Evolutionary conservation across 2,113 vertebrate species (phyloP).

Genomic region (Andinoacara biseriatus): DNA sequence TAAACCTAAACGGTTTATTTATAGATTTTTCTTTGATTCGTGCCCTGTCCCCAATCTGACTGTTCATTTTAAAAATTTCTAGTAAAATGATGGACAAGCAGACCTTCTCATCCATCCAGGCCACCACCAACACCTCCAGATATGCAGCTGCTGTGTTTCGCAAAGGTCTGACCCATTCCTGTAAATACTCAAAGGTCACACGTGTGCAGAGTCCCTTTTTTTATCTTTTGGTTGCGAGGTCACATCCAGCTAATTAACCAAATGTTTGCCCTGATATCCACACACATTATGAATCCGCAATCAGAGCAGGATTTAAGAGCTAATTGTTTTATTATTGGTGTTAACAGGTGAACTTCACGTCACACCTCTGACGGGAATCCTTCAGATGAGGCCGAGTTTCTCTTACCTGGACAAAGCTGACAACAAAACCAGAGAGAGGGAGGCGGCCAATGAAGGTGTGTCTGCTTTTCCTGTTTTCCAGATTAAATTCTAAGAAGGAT

Average conservation of each 20-base stretch:
- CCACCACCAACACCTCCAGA: constrained; percentile 91
- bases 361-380: constrained; percentile 94
- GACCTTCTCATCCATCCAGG: constrained; percentile 93
- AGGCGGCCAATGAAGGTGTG: constrained; percentile 93
- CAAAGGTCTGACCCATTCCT: constrained; percentile 83
- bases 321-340: background rate
- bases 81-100: constrained; percentile 99
- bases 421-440: constrained; percentile 91
- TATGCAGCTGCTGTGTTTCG: constrained; percentile 95
- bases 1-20: background rate
- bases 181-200: constrained; percentile 24
- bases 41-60: background rate
- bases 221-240: background rate
- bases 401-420: constrained; percentile 97
- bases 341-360: constrained; percentile 92
- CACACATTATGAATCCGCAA: background rate
- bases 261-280: background rate
- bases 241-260: background rate
- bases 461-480: background rate
- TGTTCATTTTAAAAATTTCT: background rate
- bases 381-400: constrained; percentile 97
- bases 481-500: background rate
- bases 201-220: constrained; percentile 4
- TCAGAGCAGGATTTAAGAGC: background rate
- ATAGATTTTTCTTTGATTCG: background rate